Base-by-base conservation (phyloP, 2,888 invertebrate genomes). In the Epinotia nisella region DNA sequence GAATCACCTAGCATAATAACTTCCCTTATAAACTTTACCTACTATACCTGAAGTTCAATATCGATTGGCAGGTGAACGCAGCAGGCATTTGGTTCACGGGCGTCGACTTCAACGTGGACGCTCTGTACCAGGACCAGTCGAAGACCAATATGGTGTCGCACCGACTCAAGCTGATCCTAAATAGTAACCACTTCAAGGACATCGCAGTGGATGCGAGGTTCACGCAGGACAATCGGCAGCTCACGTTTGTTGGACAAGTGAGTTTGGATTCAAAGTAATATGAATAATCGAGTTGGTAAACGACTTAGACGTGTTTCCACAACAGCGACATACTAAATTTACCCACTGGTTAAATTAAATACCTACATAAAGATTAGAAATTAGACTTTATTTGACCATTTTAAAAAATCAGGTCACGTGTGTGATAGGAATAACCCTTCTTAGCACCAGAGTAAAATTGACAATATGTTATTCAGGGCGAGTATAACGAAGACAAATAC, bases 11-110 rank as follows among this genome's bases (percentile, higher is more conserved):
- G n/a, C n/a, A n/a, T n/a, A n/a, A 3, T 13, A 3, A 13, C 11
- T 13, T 11, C 10, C 3, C 41, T 45, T 5, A 15, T 45, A 11
- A 15, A n/a, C n/a, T 49, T n/a, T n/a, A 49, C n/a, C 4, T 15
- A 49, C 49, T 49, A n/a, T 5, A n/a, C 4, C 49, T 49, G 7
- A 49, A 49, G 49, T 49, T 49, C 17, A 24, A 49, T 51, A 64
- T 5, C 39, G 24, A 56, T 51, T 45, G 65, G 29, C 79, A 96
- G 96, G 91, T 97, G 35, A 96, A 96, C 79, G 93, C 97, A 53
- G 94, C 94, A 39, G 97, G 96, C 0, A 94, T 96, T 0, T 97
- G 97, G 97, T 97, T 97, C 84, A 97, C 96, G 60, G 97, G 97
- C 1, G 95, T 96, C 76, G 96, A 95, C 76, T 93, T 96, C 76